Conservation (phyloP, 2,888 invertebrate species). For the Caradrina kadenii region DNA sequence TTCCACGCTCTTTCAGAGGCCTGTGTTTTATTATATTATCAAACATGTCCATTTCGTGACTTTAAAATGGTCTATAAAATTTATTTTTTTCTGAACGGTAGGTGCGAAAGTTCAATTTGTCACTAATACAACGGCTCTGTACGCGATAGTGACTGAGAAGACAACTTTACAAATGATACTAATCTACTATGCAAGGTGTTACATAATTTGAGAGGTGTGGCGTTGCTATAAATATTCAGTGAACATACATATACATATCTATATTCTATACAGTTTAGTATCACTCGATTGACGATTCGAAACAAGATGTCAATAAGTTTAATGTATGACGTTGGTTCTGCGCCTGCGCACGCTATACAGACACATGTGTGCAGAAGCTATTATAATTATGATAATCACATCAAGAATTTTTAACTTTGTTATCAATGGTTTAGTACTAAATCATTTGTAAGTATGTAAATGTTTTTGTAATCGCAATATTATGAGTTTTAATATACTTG, state of each 20-base stretch:
- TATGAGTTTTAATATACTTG: background rate
- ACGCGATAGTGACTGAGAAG: constrained; percentile 9
- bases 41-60: constrained; percentile 8
- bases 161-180: constrained; percentile 12
- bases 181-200: constrained; percentile 35
- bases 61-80: constrained; percentile 22
- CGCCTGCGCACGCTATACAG: constrained; percentile 7
- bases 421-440: background rate
- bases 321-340: constrained; percentile 1
- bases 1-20: constrained; percentile 21
- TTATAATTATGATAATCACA: background rate
- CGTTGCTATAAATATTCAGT: constrained; percentile 36
- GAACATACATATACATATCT: background rate
- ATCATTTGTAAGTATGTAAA: background rate
- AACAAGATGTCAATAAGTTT: constrained; percentile 16
- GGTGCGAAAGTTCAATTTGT: constrained; percentile 33
- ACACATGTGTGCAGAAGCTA: constrained; percentile 12
- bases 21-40: constrained; percentile 20
- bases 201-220: constrained; percentile 38
- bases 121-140: constrained; percentile 11
- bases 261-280: constrained; percentile 2
- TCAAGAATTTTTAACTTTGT: background rate
- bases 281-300: background rate
- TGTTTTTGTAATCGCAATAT: constrained; percentile 8
- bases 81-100: constrained; percentile 20